Evolutionary conservation across 2,888 invertebrate genomes (phyloP), one percentile per base, ranked within the genome.

Genomic region (Archips xylosteana): DNA sequence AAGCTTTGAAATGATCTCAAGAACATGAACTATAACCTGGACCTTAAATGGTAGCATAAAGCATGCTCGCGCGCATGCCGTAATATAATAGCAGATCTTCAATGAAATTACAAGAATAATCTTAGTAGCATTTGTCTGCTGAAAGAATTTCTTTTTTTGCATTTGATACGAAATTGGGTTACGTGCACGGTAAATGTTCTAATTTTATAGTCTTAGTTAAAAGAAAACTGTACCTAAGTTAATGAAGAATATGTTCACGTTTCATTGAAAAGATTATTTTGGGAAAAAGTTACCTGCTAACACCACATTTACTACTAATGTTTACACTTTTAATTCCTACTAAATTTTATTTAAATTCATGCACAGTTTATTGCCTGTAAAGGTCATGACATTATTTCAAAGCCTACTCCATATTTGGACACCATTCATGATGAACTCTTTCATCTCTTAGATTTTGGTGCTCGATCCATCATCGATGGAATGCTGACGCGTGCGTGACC

Each of bases 1-100:
- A 47, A 57, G 67, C 54, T 72, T 67, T 57, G 51, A n/a, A 65
- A 49, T 64, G 64, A 45, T 60, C 64, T 69, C 45, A 47, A 57
- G 51, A 61, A 51, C 65, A 70, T 74, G 74, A 69, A 69, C 74
- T 74, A 5, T 74, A 70, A 74, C 73, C 73, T 32, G 63, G 9
- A 36, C 34, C 73, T 63, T 64, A 69, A 51, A 74, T 65, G 47
- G 64, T 64, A 34, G 51, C 64, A 63, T 62, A 67, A 63, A 68
- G 64, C 73, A 69, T 74, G 69, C 73, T 73, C 69, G 63, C 47
- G 68, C 59, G 71, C 36, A 32, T 34, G n/a, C 49, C 32, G 39
- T 63, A 68, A 73, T 4, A 4, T 23, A 42, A 45, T 59, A 23
- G 54, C 34, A 34, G 32, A 9, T 15, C 51, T n/a, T 68, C 13